phyloP scores from a whole-genome alignment of 2,888 invertebrate species.

The Tenodera sinensis region DNA sequence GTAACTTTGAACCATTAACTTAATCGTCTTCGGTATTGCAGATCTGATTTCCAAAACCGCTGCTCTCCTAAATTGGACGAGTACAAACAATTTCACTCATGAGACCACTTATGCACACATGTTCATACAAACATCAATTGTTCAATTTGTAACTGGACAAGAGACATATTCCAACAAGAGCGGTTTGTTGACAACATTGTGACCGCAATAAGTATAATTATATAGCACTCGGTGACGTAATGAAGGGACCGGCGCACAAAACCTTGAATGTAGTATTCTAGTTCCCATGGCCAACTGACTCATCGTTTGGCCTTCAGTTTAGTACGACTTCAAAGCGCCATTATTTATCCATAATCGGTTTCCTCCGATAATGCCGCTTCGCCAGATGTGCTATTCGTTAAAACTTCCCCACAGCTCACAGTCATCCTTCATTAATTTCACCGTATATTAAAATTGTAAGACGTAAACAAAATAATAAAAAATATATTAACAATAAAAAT shows the following conservation, averaged over 20 bases:
- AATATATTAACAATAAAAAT: no score
- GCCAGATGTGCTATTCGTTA: background rate
- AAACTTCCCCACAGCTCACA: background rate
- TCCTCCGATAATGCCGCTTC: background rate
- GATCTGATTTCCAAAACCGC: no score
- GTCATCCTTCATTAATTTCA: background rate
- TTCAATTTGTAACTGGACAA: background rate
- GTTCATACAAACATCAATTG: background rate
- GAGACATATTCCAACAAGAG: background rate
- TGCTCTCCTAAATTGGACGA: no score
- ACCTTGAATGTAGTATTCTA: background rate
- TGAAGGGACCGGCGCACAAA: background rate
- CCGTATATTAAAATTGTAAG: background rate
- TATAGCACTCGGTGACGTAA: background rate
- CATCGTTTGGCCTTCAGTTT: background rate
- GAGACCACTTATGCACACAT: no score
- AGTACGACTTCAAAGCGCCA: background rate
- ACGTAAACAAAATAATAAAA: no score
- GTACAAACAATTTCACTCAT: no score
- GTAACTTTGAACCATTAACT: no score
- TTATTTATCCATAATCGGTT: background rate
- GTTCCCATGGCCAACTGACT: background rate
- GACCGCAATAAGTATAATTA: background rate
- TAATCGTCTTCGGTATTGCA: no score
- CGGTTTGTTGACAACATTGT: background rate